Evolutionary conservation across 2,888 invertebrate species (phyloP).

Genomic region (Scaeva pyrastri): DNA sequence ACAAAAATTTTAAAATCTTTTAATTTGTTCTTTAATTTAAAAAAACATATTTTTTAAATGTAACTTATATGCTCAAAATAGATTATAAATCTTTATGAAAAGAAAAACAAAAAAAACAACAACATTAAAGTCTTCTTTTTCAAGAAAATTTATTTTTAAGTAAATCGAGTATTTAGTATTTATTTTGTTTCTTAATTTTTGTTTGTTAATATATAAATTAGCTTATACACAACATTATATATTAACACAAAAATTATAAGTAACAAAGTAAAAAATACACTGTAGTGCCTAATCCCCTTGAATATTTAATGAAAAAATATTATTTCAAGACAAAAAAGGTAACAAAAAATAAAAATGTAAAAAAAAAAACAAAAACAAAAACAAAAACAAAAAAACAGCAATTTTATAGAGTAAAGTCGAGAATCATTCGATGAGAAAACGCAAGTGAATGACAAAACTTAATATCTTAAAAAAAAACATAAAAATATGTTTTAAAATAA

Average conservation of each 20-base stretch:
- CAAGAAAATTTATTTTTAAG: constrained; percentile 33
- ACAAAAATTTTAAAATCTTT: constrained; percentile 59
- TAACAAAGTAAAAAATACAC: constrained; percentile 77
- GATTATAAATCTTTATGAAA: constrained; percentile 63
- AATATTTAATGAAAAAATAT: constrained; percentile 72
- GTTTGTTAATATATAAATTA: constrained; percentile 63
- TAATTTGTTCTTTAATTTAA: constrained; percentile 9
- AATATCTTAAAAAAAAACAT: constrained; percentile 58
- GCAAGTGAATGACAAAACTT: constrained; percentile 82
- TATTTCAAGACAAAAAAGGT: constrained; percentile 76
- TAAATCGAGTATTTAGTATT: constrained; percentile 39
- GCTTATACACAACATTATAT: constrained; percentile 74
- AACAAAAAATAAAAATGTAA: constrained; percentile 63
- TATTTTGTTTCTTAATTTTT: constrained; percentile 49
- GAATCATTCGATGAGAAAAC: constrained; percentile 78
- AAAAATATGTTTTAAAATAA: constrained; percentile 48
- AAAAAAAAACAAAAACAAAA: constrained; percentile 66
- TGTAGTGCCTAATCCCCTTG: constrained; percentile 80
- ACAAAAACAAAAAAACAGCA: constrained; percentile 76
- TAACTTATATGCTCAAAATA: constrained; percentile 75
- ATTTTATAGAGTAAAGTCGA: constrained; percentile 62
- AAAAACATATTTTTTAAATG: constrained; percentile 58
- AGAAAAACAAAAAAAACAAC: not conserved
- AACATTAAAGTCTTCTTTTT: constrained; percentile 41
- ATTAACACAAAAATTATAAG: constrained; percentile 71